A percentile compares a stretch with the other conserved stretches of the same genome.
Conservation (phyloP, 2,113 vertebrate genomes). For the Loxodonta africana region DNA sequence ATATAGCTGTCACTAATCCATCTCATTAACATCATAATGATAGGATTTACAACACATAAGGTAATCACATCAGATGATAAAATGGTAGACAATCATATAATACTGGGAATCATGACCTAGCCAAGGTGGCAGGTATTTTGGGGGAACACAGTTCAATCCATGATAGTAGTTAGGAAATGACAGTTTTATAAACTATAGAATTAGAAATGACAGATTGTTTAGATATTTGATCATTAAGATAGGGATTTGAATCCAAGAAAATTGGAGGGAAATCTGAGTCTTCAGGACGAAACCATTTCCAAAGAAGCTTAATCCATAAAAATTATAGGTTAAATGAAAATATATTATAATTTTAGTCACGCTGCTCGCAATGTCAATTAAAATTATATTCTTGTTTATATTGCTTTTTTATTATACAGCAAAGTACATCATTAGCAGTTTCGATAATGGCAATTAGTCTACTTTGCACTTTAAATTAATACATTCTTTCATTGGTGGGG, state of each 20-base stretch:
- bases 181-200: neutral
- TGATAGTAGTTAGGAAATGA: neutral
- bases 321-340: slow-evolving; percentile 47
- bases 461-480: slow-evolving; percentile 65
- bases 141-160: too few relatives aligned
- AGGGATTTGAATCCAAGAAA: neutral
- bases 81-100: too few relatives aligned
- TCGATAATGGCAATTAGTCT: slow-evolving; percentile 62
- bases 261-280: slow-evolving; percentile 23
- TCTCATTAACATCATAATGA: too few relatives aligned
- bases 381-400: slow-evolving; percentile 71
- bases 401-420: slow-evolving; percentile 46
- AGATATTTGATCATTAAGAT: neutral
- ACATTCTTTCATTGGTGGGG: slow-evolving; percentile 21
- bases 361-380: slow-evolving; percentile 56
- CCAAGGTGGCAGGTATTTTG: too few relatives aligned
- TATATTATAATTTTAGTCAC: slow-evolving; percentile 61
- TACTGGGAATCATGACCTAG: too few relatives aligned
- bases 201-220: neutral
- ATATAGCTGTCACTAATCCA: too few relatives aligned
- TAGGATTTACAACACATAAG: too few relatives aligned
- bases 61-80: too few relatives aligned
- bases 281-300: slow-evolving; percentile 31
- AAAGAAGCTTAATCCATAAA: slow-evolving; percentile 54
- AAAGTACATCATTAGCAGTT: slow-evolving; percentile 59